Base-by-base conservation (phyloP, 1,140 invertebrate species). In the Agrypnia vestita region DNA sequence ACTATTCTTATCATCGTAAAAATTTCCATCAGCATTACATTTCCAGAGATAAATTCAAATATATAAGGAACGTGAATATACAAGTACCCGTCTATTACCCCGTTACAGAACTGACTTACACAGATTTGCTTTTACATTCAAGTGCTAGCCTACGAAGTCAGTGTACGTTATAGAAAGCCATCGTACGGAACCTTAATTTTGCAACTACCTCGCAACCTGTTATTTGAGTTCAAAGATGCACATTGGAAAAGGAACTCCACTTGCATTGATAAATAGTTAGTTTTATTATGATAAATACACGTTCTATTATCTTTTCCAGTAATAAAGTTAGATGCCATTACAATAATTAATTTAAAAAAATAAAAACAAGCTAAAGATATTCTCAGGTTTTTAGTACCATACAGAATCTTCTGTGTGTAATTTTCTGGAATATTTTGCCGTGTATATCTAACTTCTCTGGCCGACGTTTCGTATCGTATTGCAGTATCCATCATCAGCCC, bases 111-210 rank as follows among this genome's bases (percentile, higher is more conserved):
- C 76, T 75, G 73, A 77, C 73, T 74, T 76, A 82, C 81, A 82
- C 80, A 82, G 81, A 80, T 82, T 82, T 80, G 78, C 81, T 82
- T 82, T 82, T 82, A 82, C 81, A 62, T 79, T 76, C 62, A 75
- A 82, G 73, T 59, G n/a, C 78, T 44, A 47, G 78, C 69, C 69
- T 82, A 73, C 69, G 72, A 77, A 64, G 78, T 80, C 46, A 80
- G 81, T 78, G 69, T 59, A 77, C 61, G 43, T 64, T 77, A 51
- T 13, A 73, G 49, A 62, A 61, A 46, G 61, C n/a, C 15, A 47
- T 79, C 55, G 46, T 82, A 77, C 78, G 53, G 35, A 79, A 78
- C 78, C 80, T 82, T 76, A 79, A 82, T 80, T 79, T 82, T 78
- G 64, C 56, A 64, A 74, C 75, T 80, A 51, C 81, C 62, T 76